These are phyloP conservation scores for Idaea straminata DNA, from an alignment of 2,888 invertebrate species.

Conservation along the genomic window DNA sequence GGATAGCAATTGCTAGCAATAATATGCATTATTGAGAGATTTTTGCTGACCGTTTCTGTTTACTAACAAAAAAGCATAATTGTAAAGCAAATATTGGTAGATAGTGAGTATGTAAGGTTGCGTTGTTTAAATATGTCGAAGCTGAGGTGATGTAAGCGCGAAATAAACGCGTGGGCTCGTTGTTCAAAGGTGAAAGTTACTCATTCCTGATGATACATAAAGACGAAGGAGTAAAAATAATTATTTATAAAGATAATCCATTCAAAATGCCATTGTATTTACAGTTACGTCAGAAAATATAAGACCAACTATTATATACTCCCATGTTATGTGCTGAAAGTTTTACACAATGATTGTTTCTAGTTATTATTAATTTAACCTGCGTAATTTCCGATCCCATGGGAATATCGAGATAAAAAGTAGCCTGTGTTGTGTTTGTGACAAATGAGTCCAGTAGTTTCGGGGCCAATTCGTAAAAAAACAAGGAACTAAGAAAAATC, in stretches of 20 bases:
- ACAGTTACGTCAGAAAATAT: slow-evolving; percentile 10
- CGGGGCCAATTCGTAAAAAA: no score
- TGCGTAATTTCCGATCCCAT: no score
- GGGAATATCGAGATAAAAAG: no score
- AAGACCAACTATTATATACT: neutral
- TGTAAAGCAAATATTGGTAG: neutral
- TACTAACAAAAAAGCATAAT: slow-evolving; percentile 3
- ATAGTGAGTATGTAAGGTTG: neutral
- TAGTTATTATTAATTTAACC: no score
- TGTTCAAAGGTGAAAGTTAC: slow-evolving; percentile 50
- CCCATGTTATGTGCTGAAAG: neutral
- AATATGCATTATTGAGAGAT: neutral
- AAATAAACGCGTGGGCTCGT: slow-evolving; percentile 39
- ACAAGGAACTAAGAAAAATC: no score
- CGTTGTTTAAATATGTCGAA: slow-evolving; percentile 31
- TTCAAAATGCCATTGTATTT: slow-evolving; percentile 21
- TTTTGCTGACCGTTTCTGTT: slow-evolving; percentile 4
- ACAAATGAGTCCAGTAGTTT: no score
- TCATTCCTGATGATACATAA: slow-evolving; percentile 37
- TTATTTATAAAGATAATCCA: slow-evolving; percentile 28
- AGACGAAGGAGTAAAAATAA: neutral
- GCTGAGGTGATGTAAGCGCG: slow-evolving; percentile 26
- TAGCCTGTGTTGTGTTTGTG: no score
- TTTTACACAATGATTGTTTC: neutral
- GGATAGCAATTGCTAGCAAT: no score